Conservation (phyloP, 2,113 vertebrate genomes). For the Bungarus multicinctus region DNA sequence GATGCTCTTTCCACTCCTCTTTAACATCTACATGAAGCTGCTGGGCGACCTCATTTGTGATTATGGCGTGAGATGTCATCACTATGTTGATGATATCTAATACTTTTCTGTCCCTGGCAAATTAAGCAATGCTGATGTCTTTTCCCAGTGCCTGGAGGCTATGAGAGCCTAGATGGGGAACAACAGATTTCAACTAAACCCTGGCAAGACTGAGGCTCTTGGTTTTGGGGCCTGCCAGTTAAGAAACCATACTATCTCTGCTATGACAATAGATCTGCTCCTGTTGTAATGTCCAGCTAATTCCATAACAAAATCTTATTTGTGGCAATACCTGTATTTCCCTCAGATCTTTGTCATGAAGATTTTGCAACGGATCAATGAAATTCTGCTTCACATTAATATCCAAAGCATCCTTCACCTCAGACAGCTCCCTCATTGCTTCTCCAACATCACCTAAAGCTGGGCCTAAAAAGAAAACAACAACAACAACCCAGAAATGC, state of each 20-base stretch:
- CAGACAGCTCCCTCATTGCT: constrained; percentile 90
- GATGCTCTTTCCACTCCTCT: background rate
- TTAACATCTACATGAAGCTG: background rate
- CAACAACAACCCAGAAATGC: background rate
- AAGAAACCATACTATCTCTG: background rate
- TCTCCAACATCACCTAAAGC: constrained; percentile 91
- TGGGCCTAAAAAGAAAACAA: constrained; percentile 71
- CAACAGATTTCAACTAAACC: background rate
- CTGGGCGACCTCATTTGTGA: background rate
- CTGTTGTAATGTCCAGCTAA: background rate
- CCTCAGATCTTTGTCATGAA: constrained; percentile 96
- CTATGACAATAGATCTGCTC: background rate
- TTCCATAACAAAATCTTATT: background rate
- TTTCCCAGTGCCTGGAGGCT: background rate
- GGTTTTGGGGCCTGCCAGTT: background rate
- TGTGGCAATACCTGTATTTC: constrained; percentile 86
- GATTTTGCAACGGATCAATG: constrained; percentile 94
- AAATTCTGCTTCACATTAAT: constrained; percentile 99
- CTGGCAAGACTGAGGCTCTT: background rate
- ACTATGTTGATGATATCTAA: background rate
- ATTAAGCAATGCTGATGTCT: background rate
- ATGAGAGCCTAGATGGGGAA: background rate
- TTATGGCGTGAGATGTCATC: background rate
- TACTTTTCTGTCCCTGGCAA: background rate
- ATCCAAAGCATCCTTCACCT: constrained; percentile 96